These are phyloP conservation scores for Perithous albicinctus DNA, from an alignment of 2,888 invertebrate species.

Conservation along the genomic window DNA sequence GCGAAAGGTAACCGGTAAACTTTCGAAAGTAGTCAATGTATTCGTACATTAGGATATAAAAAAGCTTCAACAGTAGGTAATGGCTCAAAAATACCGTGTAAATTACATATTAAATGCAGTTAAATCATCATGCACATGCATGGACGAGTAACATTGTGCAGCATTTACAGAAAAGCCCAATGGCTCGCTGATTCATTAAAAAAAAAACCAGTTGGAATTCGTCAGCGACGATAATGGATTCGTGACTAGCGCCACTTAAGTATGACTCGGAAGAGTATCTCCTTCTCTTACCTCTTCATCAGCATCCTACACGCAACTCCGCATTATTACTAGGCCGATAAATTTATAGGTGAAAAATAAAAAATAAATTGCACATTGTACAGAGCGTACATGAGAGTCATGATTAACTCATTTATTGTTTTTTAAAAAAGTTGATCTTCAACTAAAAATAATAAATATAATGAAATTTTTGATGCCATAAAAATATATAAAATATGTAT, in stretches of 20 bases:
- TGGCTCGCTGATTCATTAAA: neutral
- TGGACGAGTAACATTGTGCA: neutral
- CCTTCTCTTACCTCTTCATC: neutral
- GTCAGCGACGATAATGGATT: slow-evolving; percentile 6
- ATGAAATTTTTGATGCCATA: no score
- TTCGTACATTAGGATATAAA: neutral
- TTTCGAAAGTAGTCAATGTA: neutral
- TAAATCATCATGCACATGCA: neutral
- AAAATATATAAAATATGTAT: no score
- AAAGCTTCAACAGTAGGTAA: neutral
- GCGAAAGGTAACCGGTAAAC: neutral
- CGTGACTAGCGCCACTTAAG: neutral
- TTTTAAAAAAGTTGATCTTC: no score
- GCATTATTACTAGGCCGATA: neutral
- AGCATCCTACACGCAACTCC: neutral
- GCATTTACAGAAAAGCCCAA: neutral
- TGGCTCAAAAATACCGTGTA: neutral
- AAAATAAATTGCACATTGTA: neutral
- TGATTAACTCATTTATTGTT: no score
- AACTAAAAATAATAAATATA: no score
- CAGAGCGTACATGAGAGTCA: no score
- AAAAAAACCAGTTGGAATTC: neutral
- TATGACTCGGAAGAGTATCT: slow-evolving; percentile 1
- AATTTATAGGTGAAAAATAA: neutral
- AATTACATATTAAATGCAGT: neutral